phyloP scores from a whole-genome alignment of 2,797 vertebrate species.

The Loriculus beryllinus region DNA sequence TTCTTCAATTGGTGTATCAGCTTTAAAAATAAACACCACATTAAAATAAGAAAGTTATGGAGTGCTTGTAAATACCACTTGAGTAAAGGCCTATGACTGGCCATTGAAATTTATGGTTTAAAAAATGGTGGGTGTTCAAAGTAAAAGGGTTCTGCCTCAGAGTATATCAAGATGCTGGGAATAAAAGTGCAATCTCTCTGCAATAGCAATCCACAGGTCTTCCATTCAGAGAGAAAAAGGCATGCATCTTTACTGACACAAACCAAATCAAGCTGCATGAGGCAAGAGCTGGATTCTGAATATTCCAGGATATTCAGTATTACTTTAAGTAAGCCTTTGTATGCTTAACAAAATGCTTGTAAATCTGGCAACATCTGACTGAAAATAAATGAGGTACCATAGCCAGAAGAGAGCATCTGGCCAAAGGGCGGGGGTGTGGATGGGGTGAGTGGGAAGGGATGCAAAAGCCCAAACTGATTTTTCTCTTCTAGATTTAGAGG shows the following conservation, averaged over 20 bases:
- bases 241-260: not conserved
- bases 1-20: conserved; percentile 97
- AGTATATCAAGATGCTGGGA: not conserved
- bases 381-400: not conserved
- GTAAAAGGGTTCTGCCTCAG: not conserved
- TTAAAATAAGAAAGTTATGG: conserved; percentile 49
- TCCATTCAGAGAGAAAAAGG: not conserved
- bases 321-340: not conserved
- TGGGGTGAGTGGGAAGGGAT: not conserved
- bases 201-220: not conserved
- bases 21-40: conserved; percentile 73
- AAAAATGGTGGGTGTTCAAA: conserved; percentile 23
- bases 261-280: not conserved
- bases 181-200: not conserved
- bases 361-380: not conserved
- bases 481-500: not conserved
- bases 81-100: conserved; percentile 10
- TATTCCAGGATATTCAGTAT: not conserved
- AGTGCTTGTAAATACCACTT: conserved; percentile 38
- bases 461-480: not conserved
- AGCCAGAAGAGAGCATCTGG: not conserved
- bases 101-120: not conserved
- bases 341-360: not conserved
- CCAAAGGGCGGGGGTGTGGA: not conserved
- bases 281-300: not conserved